Evolutionary conservation across 2,113 vertebrate species (phyloP), one percentile per base, ranked within the genome.

Genomic region (Malurus alboscapulatus): DNA sequence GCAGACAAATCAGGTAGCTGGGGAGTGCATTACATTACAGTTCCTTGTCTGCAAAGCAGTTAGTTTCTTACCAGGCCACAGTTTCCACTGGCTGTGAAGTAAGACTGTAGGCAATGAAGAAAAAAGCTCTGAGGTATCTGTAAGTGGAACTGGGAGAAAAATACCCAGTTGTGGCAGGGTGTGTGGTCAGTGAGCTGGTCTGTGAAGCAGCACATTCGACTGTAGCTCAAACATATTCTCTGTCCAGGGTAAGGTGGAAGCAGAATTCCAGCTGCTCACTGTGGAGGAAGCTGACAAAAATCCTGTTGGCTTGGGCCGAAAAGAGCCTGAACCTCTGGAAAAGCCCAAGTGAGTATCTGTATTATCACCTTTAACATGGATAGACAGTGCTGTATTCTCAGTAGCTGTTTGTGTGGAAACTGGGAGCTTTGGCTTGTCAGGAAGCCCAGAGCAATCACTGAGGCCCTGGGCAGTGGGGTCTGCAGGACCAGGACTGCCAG

Each of bases 201-300:
- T 26, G 32, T 4, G 6, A 65, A 93, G 36, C 66, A 47, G 10
- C 21, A 12, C 0, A 1, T 45, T 42, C 0, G 9, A 1, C 44
- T 40, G 53, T 58, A 36, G 21, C 75, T 91, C 54, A 65, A 50
- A 10, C 24, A 4, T 63, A 22, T 91, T 91, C n/a, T 51, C 50
- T 20, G 24, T 87, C 26, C 79, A 99, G 99, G 99, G 99, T 10
- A 99, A 99, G 96, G 98, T 99, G 93, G 99, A 99, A 95, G 99
- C 97, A 0, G 99, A 99, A 92, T 98, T 99, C 87, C 98, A 99
- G 22, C 95, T 99, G 89, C 95, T 99, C 93, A 97, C 98, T 1
- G 24, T 98, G 71, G 99, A 99, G 58, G 98, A 99, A 72, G 99
- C 98, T 0, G 99, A 99, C 92, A 98, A 97, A 69, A 97, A 81